Percentiles rank a stretch among this genome's conserved stretches.
Evolutionary conservation across 2,113 vertebrate genomes (phyloP).

Genomic region (Noturus placidus): DNA sequence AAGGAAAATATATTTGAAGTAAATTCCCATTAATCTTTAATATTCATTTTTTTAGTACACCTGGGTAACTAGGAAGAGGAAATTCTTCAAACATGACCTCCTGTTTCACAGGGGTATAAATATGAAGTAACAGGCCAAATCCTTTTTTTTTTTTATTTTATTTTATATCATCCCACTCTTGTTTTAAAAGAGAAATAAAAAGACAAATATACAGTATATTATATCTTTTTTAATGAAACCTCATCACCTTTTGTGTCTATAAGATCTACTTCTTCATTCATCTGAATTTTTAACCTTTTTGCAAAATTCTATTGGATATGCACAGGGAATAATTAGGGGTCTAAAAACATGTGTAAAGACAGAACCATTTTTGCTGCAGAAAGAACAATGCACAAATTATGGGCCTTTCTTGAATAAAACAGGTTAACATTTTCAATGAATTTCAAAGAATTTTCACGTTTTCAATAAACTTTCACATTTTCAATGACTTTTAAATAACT

Average conservation of each 20-base stretch:
- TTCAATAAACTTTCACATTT: not conserved
- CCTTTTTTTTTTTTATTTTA: constrained; percentile 42
- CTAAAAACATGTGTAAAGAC: constrained; percentile 93
- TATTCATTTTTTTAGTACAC: no score
- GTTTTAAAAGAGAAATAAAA: constrained; percentile 53
- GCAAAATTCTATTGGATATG: constrained; percentile 75
- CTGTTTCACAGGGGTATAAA: no score
- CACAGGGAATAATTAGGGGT: constrained; percentile 79
- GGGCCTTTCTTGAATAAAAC: not conserved
- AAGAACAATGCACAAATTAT: not conserved
- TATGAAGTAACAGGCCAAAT: no score
- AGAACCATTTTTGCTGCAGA: constrained; percentile 77
- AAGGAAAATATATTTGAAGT: no score
- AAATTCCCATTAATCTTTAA: no score
- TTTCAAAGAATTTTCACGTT: not conserved
- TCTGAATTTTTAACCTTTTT: not conserved
- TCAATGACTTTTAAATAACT: no score
- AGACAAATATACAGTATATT: constrained; percentile 12
- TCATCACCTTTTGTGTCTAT: constrained; percentile 39
- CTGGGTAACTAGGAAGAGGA: no score
- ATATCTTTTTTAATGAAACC: constrained; percentile 43
- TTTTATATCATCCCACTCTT: constrained; percentile 41
- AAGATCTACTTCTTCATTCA: constrained; percentile 40
- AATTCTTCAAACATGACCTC: no score
- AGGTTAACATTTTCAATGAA: not conserved